Base-by-base conservation (phyloP, 2,113 vertebrate species). In the Aix galericulata region DNA sequence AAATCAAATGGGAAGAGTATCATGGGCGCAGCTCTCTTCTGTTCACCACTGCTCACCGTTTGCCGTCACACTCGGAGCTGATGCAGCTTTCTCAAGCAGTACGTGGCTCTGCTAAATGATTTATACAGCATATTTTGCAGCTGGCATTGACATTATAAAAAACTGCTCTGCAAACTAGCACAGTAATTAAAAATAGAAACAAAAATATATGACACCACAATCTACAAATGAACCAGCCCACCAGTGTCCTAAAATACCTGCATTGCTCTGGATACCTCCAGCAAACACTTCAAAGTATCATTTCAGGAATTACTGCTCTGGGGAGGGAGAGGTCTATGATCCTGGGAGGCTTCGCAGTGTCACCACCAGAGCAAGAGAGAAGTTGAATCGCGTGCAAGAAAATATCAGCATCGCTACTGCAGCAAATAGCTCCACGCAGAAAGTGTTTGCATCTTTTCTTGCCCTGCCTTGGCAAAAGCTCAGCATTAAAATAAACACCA, bases 211-310 rank as follows among this genome's bases (percentile, higher is more conserved):
- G 2, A 27, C 63, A 67, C 62, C 59, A 53, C 40, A 89, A 71
- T 87, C 90, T 66, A 59, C 20, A 94, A 82, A 84, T 59, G 34
- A 91, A 26, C 7, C 42, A 64, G 73, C 42, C 77, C 58, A 40
- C 58, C 81, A 87, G 34, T 32, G 12, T 82, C 74, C 71, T 79
- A 95, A 96, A 95, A 92, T 80, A 96, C 74, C 83, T 95, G 62
- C 55, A 82, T 62, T 36, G 25, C 66, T 71, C 38, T 40, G 80
- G 80, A 40, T 84, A 83, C 64, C 60, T 91, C 36, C 59, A 75
- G 74, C 79, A 84, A 79, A 29, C 58, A 50, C 90, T 93, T 83
- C 48, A 78, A 86, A 92, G 44, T 56, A 46, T 69, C 6, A 1
- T 36, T 93, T 67, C 71, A 60, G 77, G 81, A 92, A 96, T 71